These are phyloP conservation scores for Acanthornis magna DNA, from an alignment of 2,797 vertebrate genomes.

Conservation along the genomic window DNA sequence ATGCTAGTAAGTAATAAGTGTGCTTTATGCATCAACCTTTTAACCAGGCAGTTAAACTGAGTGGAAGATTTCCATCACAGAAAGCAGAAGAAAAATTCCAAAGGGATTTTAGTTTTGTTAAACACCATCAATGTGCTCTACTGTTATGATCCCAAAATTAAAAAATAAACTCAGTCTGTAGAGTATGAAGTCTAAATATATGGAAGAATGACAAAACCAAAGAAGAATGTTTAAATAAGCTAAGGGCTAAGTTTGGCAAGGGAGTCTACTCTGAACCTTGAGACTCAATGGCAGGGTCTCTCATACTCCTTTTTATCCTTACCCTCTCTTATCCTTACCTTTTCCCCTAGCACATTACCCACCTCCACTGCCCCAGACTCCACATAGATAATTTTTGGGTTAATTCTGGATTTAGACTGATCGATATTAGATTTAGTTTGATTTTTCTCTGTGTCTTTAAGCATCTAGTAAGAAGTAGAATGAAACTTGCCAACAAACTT, in stretches of 20 bases:
- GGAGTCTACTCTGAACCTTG: not conserved
- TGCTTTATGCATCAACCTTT: not conserved
- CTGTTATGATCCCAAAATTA: not conserved
- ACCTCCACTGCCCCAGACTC: not conserved
- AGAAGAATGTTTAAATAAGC: not conserved
- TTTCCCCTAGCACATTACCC: not conserved
- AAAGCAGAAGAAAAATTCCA: not conserved
- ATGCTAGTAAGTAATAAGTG: not conserved
- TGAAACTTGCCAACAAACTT: rapidly evolving
- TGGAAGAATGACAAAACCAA: not conserved
- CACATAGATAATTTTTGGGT: not conserved
- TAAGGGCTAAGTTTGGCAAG: not conserved
- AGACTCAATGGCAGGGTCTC: rapidly evolving
- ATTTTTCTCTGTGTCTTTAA: not conserved
- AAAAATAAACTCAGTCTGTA: not conserved
- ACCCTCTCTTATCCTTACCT: not conserved
- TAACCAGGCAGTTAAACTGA: not conserved
- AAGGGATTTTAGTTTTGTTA: not conserved
- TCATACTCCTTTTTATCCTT: not conserved
- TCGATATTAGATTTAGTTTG: not conserved
- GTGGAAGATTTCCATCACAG: not conserved
- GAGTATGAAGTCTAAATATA: not conserved
- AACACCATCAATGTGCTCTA: not conserved
- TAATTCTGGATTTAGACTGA: not conserved
- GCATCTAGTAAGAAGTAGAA: not conserved